Evolutionary conservation across 2,797 vertebrate species (phyloP).

Genomic region (Sphenopsis melanotis): DNA sequence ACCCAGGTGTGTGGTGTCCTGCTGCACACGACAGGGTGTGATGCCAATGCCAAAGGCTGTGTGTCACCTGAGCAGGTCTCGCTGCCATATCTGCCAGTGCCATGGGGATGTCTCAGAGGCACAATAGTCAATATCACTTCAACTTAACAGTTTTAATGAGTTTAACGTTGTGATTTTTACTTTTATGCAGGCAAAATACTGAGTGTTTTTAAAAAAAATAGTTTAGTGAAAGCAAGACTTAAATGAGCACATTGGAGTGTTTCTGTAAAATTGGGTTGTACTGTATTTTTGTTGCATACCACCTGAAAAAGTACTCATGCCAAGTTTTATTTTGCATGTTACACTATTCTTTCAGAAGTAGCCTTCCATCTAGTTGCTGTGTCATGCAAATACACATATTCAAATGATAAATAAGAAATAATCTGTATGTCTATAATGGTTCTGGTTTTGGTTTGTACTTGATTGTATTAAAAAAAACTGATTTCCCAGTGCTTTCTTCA

Average conservation of each 20-base stretch:
- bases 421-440: not conserved
- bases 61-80: not conserved
- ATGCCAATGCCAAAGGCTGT: not conserved
- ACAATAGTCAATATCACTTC: not conserved
- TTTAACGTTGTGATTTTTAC: not conserved
- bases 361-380: conserved; percentile 8
- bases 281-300: not conserved
- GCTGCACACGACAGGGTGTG: not conserved
- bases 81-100: not conserved
- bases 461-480: not conserved
- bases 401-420: not conserved
- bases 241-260: not conserved
- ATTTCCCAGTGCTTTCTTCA: not conserved
- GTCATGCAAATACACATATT: not conserved
- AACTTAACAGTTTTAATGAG: not conserved
- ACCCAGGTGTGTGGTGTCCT: not conserved
- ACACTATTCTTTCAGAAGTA: not conserved
- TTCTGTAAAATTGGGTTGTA: not conserved
- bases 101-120: accelerated
- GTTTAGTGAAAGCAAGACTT: not conserved
- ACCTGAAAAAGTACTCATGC: not conserved
- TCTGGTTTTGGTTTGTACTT: not conserved
- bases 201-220: not conserved
- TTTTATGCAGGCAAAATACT: not conserved
- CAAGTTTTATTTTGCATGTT: not conserved